Base-by-base conservation (phyloP, 2,113 vertebrate genomes). In the Rhinopomastus cyanomelas region DNA sequence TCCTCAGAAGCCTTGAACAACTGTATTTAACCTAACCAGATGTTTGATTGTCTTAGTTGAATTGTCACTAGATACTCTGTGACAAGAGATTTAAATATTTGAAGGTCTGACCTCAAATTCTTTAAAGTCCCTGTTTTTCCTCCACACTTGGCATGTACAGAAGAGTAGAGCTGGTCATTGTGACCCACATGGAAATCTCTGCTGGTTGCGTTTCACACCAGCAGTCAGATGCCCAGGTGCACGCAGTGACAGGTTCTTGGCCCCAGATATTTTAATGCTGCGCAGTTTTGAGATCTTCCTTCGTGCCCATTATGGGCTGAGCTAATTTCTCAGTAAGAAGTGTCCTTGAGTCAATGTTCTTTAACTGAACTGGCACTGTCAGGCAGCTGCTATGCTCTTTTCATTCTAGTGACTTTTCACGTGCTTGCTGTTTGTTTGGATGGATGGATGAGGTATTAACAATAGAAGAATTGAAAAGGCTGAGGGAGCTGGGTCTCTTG, bases 181-280 rank as follows among this genome's bases (percentile, higher is more conserved):
- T 68, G 57, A 91, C 49, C 21, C 14, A 37, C 75, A 51, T 23
- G 44, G 27, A 85, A 88, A 14, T 81, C 61, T 89, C 66, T 68
- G 75, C 5, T 91, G 93, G 92, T 89, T 92, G 73, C 82, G 26
- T 92, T 88, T 85, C 73, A 32, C 36, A 32, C 39, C 89, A 91
- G 34, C 57, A 53, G 57, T 85, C 89, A 91, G 93, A 56, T 74
- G 37, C 56, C 65, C 69, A 65, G 78, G 56, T 64, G 51, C 61
- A 39, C 36, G 51, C 71, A 74, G 89, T 86, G 83, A 53, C 82
- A 81, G 53, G 61, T 46, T 72, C 27, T 1, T 83, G 61, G 53
- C 36, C 53, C 67, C 82, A 85, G 82, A 85, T 92, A 91, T 80
- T 93, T 83, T 68, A 64, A 71, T 91, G 89, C 51, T 60, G 61